Percentiles rank a stretch among this genome's conserved stretches.
These are phyloP conservation scores for Atethmia centrago DNA, from an alignment of 2,888 invertebrate species.

Conservation along the genomic window DNA sequence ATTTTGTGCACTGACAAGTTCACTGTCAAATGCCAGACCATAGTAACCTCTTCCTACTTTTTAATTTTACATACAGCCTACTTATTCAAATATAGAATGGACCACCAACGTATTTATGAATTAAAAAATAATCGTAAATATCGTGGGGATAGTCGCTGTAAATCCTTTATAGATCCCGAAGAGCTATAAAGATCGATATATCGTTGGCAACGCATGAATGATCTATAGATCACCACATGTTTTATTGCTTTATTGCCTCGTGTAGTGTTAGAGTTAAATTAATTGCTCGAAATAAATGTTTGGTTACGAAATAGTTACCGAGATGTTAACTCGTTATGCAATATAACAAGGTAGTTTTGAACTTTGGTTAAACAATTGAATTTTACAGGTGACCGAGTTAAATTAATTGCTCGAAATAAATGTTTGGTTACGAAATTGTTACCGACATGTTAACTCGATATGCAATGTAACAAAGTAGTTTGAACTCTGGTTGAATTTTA, in stretches of 20 bases:
- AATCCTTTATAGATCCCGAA: slow-evolving; percentile 76
- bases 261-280: slow-evolving; percentile 53
- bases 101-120: slow-evolving; percentile 77
- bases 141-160: slow-evolving; percentile 69
- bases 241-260: slow-evolving; percentile 71
- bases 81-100: slow-evolving; percentile 67
- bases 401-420: slow-evolving; percentile 57
- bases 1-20: slow-evolving; percentile 46
- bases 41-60: slow-evolving; percentile 72
- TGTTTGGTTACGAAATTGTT: slow-evolving; percentile 48
- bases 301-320: slow-evolving; percentile 45
- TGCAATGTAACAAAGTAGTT: neutral
- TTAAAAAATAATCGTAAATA: slow-evolving; percentile 77
- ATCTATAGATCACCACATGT: slow-evolving; percentile 75
- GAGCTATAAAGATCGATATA: slow-evolving; percentile 75
- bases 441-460: slow-evolving; percentile 2
- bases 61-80: slow-evolving; percentile 41
- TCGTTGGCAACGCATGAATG: slow-evolving; percentile 71
- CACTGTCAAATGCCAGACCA: slow-evolving; percentile 54
- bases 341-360: neutral
- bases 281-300: slow-evolving; percentile 53
- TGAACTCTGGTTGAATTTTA: too few relatives aligned
- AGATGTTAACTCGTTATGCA: slow-evolving; percentile 5
- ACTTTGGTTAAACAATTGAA: neutral
- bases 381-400: slow-evolving; percentile 14